These are phyloP conservation scores for Festucalex cinctus DNA, from an alignment of 2,113 vertebrate genomes.

Conservation along the genomic window DNA sequence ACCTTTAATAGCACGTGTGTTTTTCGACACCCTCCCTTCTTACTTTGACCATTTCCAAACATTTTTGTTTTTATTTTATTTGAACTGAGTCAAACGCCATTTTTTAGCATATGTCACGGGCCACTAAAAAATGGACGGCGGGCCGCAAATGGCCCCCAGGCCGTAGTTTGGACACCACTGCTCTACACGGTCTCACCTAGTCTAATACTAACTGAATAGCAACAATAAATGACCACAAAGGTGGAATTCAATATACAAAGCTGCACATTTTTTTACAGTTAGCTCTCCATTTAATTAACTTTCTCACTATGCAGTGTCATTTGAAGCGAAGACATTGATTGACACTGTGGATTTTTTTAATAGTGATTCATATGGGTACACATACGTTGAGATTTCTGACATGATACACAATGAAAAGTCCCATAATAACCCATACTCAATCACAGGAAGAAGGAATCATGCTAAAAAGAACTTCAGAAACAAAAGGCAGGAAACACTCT, in stretches of 20 bases:
- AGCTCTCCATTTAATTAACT: not conserved
- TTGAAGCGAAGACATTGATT: not conserved
- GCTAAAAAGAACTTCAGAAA: constrained; percentile 34
- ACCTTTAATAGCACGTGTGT: too few species aligned
- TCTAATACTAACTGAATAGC: not conserved
- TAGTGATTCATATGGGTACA: constrained; percentile 5
- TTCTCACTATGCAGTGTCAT: not conserved
- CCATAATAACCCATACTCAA: constrained; percentile 18
- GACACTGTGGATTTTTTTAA: constrained; percentile 14
- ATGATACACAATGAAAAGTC: constrained; percentile 16
- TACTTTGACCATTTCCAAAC: too few species aligned
- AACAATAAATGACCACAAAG: not conserved
- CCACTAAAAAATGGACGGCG: too few species aligned
- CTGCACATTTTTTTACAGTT: not conserved
- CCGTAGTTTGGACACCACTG: too few species aligned
- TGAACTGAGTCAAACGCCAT: too few species aligned
- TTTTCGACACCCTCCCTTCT: too few species aligned
- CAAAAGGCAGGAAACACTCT: constrained; percentile 44
- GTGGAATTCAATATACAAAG: not conserved
- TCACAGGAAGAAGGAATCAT: constrained; percentile 18
- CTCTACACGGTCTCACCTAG: not conserved
- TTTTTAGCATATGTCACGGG: too few species aligned
- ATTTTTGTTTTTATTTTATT: too few species aligned
- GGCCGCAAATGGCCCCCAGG: too few species aligned
- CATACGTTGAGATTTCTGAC: not conserved